Base-by-base conservation (phyloP, 1,140 invertebrate species). In the Micrasema minimum region DNA sequence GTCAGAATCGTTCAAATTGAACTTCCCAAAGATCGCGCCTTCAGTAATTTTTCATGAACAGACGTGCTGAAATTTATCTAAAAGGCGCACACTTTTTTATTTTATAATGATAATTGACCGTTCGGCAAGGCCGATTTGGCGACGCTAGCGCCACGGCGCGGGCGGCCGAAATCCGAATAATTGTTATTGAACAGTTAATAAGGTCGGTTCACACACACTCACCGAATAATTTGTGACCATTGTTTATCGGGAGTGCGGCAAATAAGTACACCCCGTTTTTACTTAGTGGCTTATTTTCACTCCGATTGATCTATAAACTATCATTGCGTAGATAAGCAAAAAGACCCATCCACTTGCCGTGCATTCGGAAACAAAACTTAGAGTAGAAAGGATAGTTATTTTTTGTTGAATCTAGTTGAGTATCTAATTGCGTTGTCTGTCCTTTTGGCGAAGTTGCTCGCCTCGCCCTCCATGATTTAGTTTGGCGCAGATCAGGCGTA, bases 171-270 rank as follows among this genome's bases (percentile, higher is more conserved):
- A 55, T 43, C 50, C 65, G 51, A 53, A 67, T 55, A 67, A 67
- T 67, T 23, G 41, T 67, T 67, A 67, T 67, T 41, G 51, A 67
- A 67, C 65, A 67, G 65, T 67, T 67, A 67, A 67, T 67, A 67
- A 67, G 65, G 37, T 23, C 55, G 55, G 22, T 59, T 59, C 55
- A 41, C 55, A 59, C 35, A 59, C 37, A 59, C 55, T 59, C 55
- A 35, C 55, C 55, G 37, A 59, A 59, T 59, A 16, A 59, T 35
- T 53, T 59, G 22, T 59, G 55, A 38, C 55, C 55, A 59, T 59
- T 59, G 55, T 59, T 59, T 20, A 41, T 51, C 11, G 48, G 22
- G 48, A 51, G 35, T 41, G 37, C 55, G 55, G 16, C 55, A 35
- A 41, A 31, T 55, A 55, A 26, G 51, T 31, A 23, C n/a, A 55